A percentile compares a stretch with the other conserved stretches of the same genome.
phyloP scores from a whole-genome alignment of 1,140 invertebrate genomes.

The Sesamia nonagrioides region DNA sequence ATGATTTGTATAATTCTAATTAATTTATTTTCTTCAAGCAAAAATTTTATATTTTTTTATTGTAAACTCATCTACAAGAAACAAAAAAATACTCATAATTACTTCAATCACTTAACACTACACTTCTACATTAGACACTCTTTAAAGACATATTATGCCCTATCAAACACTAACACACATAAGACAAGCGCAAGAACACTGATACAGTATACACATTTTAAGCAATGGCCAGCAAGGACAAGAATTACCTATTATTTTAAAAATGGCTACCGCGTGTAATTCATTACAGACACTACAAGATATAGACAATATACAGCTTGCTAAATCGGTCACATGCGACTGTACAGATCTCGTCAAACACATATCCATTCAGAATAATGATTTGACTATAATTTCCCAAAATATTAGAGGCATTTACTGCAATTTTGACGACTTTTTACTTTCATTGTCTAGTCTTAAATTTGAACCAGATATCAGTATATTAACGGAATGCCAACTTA shows the following conservation, averaged over 20 bases:
- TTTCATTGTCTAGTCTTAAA: constrained; percentile 12
- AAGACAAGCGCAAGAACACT: not conserved
- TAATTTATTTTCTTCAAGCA: not conserved
- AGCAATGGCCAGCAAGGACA: not conserved
- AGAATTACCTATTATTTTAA: not conserved
- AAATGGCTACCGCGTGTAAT: not conserved
- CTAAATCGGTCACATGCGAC: constrained; percentile 2
- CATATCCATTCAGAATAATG: not conserved
- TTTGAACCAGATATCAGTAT: not conserved
- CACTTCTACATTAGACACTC: not conserved
- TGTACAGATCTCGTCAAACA: not conserved
- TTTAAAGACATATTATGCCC: not conserved
- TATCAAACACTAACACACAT: not conserved
- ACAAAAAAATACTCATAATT: not conserved
- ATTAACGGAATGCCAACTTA: constrained; percentile 17
- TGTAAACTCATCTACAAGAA: not conserved
- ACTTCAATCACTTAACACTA: not conserved
- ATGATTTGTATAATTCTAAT: not conserved
- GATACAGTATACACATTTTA: not conserved
- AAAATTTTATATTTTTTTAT: not conserved
- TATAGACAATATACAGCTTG: not conserved
- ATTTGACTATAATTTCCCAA: constrained; percentile 9
- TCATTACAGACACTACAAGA: constrained; percentile 4
- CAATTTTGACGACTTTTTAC: constrained; percentile 10
- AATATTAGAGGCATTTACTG: constrained; percentile 14